These are phyloP conservation scores for Chunga burmeisteri DNA, from an alignment of 2,113 vertebrate genomes.

Conservation along the genomic window DNA sequence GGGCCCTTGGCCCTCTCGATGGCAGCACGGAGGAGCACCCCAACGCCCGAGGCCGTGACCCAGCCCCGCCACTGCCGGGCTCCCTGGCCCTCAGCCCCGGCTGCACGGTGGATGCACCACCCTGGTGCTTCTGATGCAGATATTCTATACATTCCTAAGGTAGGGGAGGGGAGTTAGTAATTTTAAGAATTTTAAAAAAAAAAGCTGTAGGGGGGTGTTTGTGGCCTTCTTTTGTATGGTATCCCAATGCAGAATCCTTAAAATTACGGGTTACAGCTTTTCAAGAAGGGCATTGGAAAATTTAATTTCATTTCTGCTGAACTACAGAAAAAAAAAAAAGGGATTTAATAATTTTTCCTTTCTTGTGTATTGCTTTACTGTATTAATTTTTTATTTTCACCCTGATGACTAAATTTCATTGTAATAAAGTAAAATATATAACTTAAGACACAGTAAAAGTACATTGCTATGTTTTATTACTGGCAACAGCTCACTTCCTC, in stretches of 20 bases:
- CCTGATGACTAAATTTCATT: background rate
- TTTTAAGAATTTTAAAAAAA: background rate
- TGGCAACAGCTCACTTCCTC: background rate
- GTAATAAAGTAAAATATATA: background rate
- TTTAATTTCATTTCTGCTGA: background rate
- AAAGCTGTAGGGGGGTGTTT: background rate
- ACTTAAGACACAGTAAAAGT: background rate
- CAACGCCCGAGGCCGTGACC: accelerated
- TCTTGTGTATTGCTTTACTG: background rate
- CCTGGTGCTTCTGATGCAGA: background rate
- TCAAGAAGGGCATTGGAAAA: background rate
- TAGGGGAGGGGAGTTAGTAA: background rate
- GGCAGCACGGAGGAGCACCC: background rate
- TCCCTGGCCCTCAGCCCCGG: background rate
- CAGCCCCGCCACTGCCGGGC: background rate
- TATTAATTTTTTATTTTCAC: background rate
- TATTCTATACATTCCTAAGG: background rate
- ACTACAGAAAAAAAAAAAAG: background rate
- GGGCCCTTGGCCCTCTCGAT: background rate
- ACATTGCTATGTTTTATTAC: background rate
- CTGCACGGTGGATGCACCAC: accelerated
- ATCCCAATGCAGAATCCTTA: background rate
- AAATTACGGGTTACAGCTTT: background rate
- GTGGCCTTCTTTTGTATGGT: background rate
- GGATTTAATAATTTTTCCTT: background rate